These are phyloP conservation scores for Drosophila ambigua DNA, from an alignment of 1,140 invertebrate species.

Conservation along the genomic window DNA sequence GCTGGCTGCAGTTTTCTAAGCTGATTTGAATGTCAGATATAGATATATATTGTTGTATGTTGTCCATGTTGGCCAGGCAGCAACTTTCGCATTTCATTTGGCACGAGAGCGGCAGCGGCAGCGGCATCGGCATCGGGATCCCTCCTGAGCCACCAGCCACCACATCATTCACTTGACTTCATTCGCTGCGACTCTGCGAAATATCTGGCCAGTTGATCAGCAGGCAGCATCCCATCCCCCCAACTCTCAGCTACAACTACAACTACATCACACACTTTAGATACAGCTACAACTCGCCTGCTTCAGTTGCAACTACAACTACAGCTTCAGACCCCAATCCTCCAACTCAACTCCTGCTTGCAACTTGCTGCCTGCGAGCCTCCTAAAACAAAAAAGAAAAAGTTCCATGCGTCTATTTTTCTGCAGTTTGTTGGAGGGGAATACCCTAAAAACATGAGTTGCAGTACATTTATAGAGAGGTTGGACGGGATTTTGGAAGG, in stretches of 20 bases:
- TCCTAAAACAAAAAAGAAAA: constrained; percentile 62
- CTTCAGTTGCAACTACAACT: neutral
- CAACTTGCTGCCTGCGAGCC: neutral
- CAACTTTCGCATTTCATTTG: constrained; percentile 79
- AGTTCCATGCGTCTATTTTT: constrained; percentile 61
- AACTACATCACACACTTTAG: too few species aligned
- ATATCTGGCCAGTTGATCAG: constrained; percentile 74
- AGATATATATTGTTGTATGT: constrained; percentile 19
- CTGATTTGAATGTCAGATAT: constrained; percentile 81
- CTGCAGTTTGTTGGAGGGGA: constrained; percentile 6
- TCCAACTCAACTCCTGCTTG: constrained; percentile 5
- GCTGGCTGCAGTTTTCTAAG: constrained; percentile 69
- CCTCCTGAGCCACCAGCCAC: constrained; percentile 24
- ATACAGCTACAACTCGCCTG: too few species aligned
- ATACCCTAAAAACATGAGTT: neutral
- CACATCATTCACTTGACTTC: constrained; percentile 57
- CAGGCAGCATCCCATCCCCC: constrained; percentile 4
- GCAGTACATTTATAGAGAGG: neutral
- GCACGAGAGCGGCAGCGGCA: constrained; percentile 8
- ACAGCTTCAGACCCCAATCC: too few species aligned
- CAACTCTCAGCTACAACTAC: constrained; percentile 5
- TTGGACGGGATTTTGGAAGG: neutral
- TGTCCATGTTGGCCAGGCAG: constrained; percentile 33
- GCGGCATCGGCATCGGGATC: neutral
- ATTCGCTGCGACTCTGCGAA: constrained; percentile 33